phyloP scores from a whole-genome alignment of 2,888 invertebrate species.

The Endotricha flammealis region DNA sequence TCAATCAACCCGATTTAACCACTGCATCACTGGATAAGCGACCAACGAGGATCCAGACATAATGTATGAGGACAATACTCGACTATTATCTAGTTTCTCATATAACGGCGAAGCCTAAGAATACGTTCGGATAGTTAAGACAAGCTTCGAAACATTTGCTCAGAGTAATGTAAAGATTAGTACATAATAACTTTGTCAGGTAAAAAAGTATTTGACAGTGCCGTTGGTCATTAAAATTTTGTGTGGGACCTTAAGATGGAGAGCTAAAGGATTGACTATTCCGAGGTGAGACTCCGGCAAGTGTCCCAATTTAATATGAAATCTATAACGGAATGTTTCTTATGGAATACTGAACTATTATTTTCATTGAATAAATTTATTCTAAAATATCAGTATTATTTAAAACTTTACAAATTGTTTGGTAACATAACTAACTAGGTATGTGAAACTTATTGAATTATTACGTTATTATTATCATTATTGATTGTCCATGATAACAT shows the following conservation, averaged over 20 bases:
- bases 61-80: slow-evolving; percentile 46
- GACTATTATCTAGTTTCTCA: slow-evolving; percentile 28
- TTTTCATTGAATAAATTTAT: too few species aligned
- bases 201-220: not conserved
- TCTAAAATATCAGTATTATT: too few species aligned
- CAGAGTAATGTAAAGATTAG: slow-evolving; percentile 13
- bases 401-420: too few species aligned
- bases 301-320: not conserved
- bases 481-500: slow-evolving; percentile 17
- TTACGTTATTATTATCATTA: slow-evolving; percentile 15
- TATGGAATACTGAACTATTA: too few species aligned
- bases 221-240: not conserved
- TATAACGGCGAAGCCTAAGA: slow-evolving; percentile 25
- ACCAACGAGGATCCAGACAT: slow-evolving; percentile 26
- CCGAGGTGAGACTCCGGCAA: not conserved
- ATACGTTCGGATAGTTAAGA: slow-evolving; percentile 8
- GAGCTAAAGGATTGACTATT: not conserved
- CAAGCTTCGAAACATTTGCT: slow-evolving; percentile 16
- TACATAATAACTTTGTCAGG: not conserved
- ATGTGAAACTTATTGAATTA: slow-evolving; percentile 30
- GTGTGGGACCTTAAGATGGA: not conserved
- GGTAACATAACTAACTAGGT: too few species aligned
- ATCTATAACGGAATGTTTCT: too few species aligned
- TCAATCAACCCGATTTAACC: too few species aligned
- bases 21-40: too few species aligned